A percentile compares a stretch with the other conserved stretches of the same genome.
phyloP scores from a whole-genome alignment of 2,113 vertebrate genomes.

The Chelonoidis abingdonii region DNA sequence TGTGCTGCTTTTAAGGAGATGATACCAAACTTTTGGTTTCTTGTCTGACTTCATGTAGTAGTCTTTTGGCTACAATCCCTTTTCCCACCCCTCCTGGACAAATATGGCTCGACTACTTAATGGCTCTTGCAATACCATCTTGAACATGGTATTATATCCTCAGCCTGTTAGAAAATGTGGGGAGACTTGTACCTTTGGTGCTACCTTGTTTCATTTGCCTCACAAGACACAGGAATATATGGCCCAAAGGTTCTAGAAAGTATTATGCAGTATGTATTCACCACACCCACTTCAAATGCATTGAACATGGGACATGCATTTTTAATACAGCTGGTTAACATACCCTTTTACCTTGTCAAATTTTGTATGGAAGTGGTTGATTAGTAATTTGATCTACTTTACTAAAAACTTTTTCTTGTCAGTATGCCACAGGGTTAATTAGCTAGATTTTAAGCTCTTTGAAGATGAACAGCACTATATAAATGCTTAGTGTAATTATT shows the following conservation, averaged over 20 bases:
- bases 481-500: background rate
- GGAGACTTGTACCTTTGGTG: too few relatives aligned
- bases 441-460: background rate
- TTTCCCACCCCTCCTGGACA: background rate
- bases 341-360: background rate
- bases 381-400: background rate
- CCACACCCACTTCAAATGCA: background rate
- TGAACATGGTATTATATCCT: background rate
- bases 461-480: background rate
- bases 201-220: background rate
- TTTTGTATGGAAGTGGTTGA: fast-evolving
- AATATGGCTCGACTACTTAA: background rate
- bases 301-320: background rate
- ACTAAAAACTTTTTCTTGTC: background rate
- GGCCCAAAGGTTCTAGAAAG: background rate
- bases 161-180: background rate
- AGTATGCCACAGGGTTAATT: background rate
- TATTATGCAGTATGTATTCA: background rate
- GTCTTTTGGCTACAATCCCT: background rate
- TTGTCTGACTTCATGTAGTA: background rate
- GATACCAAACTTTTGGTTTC: background rate
- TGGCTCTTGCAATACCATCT: background rate
- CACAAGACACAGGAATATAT: background rate
- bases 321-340: background rate
- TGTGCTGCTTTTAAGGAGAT: background rate